Evolutionary conservation across 2,113 vertebrate species (phyloP), one percentile per base, ranked within the genome.

Genomic region (Aptenodytes forsteri): DNA sequence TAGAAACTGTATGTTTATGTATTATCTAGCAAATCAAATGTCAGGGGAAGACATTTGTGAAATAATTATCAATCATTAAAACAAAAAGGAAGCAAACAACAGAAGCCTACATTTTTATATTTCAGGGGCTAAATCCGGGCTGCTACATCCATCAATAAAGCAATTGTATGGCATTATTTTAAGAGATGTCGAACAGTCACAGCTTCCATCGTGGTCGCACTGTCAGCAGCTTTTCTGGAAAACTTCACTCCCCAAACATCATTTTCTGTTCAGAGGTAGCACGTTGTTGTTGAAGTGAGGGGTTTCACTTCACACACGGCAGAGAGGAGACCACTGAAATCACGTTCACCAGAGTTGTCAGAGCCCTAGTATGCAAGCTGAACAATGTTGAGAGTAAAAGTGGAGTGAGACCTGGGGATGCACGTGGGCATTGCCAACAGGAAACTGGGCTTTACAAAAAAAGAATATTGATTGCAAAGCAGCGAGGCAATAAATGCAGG

Each of bases 11-110:
- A 78, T 97, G 91, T 93, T 94, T 93, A 79, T 93, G 81, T 89
- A 97, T 96, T 95, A 95, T 94, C 80, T 82, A 89, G 84, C 67
- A 95, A 94, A 97, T 93, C 93, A 95, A 96, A 97, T 96, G 77
- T 89, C 87, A 89, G n/a, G 65, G 77, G 87, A 97, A 91, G 89
- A 76, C 72, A 84, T 87, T 93, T 94, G 52, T 96, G 81, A 95
- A 95, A 94, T 96, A 95, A 95, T 97, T 97, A 95, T 95, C 83
- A 84, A 78, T 97, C 65, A 89, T 94, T 96, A 79, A 89, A 96
- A 91, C 47, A 81, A 93, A 96, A 84, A 94, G 69, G 72, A 96
- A 94, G 46, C 58, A 87, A 89, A 89, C 49, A 95, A 72, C 83
- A 84, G 80, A 94, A 89, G 34, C 65, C 38, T 90, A 61, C 49